Conservation (phyloP, 2,113 vertebrate genomes). For the Oreochromis niloticus region DNA sequence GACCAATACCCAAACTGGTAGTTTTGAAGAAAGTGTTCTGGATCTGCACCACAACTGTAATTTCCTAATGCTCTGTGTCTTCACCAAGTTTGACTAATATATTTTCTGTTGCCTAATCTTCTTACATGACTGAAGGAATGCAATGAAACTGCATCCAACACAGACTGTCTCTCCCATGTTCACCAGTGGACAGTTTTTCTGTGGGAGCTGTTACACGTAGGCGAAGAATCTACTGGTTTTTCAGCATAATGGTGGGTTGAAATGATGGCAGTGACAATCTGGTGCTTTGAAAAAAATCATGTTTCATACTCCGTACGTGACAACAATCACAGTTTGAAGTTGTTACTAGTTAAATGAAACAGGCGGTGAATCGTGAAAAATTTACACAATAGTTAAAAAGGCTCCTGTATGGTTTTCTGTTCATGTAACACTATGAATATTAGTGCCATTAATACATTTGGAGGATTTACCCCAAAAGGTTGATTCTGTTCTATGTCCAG, state of each 20-base stretch:
- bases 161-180: neutral
- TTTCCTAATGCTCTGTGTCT: rapidly evolving
- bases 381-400: rapidly evolving
- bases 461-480: neutral
- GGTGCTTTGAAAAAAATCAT: neutral
- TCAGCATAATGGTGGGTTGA: neutral
- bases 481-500: neutral
- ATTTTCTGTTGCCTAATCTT: neutral
- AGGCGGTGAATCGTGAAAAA: neutral
- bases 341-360: neutral
- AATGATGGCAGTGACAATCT: neutral
- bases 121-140: neutral
- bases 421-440: neutral
- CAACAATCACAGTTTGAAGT: neutral
- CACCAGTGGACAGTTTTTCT: conserved; percentile 30
- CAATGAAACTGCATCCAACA: neutral
- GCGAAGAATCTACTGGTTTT: conserved; percentile 5
- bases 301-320: neutral
- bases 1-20: neutral
- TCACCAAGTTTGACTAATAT: neutral
- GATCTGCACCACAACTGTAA: neutral
- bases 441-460: neutral
- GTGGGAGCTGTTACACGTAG: neutral
- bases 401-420: neutral
- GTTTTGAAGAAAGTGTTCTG: neutral